phyloP scores from a whole-genome alignment of 2,888 invertebrate genomes.

The Dryobota labecula region DNA sequence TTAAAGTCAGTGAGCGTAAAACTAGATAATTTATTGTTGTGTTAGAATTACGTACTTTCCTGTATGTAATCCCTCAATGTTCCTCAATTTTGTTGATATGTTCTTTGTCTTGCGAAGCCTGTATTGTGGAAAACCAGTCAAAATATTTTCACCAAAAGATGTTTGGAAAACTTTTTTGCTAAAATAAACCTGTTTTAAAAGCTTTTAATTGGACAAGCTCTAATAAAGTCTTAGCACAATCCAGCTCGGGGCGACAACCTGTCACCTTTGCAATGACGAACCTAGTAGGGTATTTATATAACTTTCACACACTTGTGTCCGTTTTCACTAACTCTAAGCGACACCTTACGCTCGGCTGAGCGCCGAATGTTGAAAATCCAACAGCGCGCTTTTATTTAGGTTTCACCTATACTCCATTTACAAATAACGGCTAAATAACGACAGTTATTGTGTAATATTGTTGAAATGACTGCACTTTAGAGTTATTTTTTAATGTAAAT shows the following conservation, averaged over 20 bases:
- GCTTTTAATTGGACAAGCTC: constrained; percentile 39
- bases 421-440: no score
- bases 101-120: background rate
- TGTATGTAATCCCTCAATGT: background rate
- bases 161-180: background rate
- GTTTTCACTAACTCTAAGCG: no score
- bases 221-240: background rate
- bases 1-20: background rate
- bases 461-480: no score
- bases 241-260: background rate
- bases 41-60: background rate
- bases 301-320: no score
- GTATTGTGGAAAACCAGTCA: background rate
- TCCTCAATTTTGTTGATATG: no score
- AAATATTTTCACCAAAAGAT: background rate
- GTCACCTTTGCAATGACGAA: constrained; percentile 13
- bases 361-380: no score
- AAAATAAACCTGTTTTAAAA: constrained; percentile 13
- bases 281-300: no score
- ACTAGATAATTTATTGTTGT: background rate
- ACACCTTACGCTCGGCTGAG: no score
- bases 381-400: no score
- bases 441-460: no score
- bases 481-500: no score
- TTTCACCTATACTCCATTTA: no score